A percentile compares a stretch with the other conserved stretches of the same genome.
These are phyloP conservation scores for Trichogramma pretiosum DNA, from an alignment of 1,140 invertebrate species.

Conservation along the genomic window DNA sequence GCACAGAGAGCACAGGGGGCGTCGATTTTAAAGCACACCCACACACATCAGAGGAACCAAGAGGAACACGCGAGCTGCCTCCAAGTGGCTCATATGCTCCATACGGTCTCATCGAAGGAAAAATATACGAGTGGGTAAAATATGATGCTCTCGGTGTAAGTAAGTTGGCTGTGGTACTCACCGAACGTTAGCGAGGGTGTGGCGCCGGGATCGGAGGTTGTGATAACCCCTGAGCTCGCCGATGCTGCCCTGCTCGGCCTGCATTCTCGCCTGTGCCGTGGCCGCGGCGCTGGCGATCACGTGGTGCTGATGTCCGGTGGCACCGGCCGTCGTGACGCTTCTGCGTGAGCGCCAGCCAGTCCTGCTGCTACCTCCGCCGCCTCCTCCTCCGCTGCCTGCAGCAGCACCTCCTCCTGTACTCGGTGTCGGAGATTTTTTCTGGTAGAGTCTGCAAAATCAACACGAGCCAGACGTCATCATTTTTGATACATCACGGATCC, in stretches of 20 bases:
- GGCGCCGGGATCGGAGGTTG: constrained; percentile 70
- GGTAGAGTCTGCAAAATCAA: constrained; percentile 36
- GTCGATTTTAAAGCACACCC: not conserved
- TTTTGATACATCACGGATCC: too few relatives aligned
- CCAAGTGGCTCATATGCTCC: not conserved
- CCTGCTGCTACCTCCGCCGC: constrained; percentile 33
- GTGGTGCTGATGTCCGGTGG: constrained; percentile 41
- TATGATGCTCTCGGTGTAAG: not conserved
- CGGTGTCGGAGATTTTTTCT: constrained; percentile 44
- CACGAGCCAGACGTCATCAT: too few relatives aligned
- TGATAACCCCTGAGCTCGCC: constrained; percentile 79
- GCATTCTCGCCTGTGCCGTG: constrained; percentile 59
- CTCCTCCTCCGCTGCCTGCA: too few relatives aligned
- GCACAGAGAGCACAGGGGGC: not conserved
- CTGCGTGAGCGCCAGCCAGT: constrained; percentile 42
- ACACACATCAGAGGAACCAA: not conserved
- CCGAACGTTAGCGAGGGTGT: constrained; percentile 81
- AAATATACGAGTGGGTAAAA: not conserved
- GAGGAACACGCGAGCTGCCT: not conserved
- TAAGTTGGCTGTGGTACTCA: constrained; percentile 45
- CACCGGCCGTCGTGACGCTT: constrained; percentile 42
- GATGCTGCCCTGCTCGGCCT: constrained; percentile 80
- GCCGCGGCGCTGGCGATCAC: constrained; percentile 40
- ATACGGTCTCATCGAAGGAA: too few relatives aligned
- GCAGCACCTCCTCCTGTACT: constrained; percentile 33